Percentiles rank a stretch among this genome's conserved stretches.
Evolutionary conservation across 1,140 invertebrate species (phyloP).

Genomic region (Asobara japonica): DNA sequence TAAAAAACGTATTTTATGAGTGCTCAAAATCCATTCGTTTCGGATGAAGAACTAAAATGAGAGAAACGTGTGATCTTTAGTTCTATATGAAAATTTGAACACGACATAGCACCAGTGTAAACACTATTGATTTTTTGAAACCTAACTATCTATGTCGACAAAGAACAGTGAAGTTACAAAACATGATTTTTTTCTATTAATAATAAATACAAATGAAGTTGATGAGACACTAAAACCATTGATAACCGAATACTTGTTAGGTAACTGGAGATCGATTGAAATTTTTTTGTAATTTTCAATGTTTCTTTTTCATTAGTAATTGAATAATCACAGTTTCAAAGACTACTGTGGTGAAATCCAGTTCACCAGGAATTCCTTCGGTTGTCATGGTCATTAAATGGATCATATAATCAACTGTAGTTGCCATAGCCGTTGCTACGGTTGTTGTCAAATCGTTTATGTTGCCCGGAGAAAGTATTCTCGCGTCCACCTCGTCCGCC

Average conservation of each 20-base stretch:
- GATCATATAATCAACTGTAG: slow-evolving; percentile 47
- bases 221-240: not conserved
- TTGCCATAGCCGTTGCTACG: slow-evolving; percentile 46
- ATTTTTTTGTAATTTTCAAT: not conserved
- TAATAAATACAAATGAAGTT: slow-evolving; percentile 8
- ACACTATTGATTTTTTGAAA: not conserved
- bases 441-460: slow-evolving; percentile 53
- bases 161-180: slow-evolving; percentile 26
- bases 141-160: slow-evolving; percentile 14
- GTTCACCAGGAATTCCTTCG: not conserved
- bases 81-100: not conserved
- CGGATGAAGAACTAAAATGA: not conserved
- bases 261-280: not conserved
- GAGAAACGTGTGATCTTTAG: not conserved
- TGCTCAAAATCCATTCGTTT: not conserved
- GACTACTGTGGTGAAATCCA: not conserved
- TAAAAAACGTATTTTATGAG: slow-evolving; percentile 7
- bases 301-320: not conserved
- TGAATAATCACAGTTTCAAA: not conserved
- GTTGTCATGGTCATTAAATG: not conserved
- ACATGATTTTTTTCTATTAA: not conserved
- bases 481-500: slow-evolving; percentile 50
- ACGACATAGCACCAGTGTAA: not conserved
- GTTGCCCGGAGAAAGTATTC: slow-evolving; percentile 51
- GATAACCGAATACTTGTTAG: not conserved